Conservation (phyloP, 2,113 vertebrate species). For the Aix galericulata region DNA sequence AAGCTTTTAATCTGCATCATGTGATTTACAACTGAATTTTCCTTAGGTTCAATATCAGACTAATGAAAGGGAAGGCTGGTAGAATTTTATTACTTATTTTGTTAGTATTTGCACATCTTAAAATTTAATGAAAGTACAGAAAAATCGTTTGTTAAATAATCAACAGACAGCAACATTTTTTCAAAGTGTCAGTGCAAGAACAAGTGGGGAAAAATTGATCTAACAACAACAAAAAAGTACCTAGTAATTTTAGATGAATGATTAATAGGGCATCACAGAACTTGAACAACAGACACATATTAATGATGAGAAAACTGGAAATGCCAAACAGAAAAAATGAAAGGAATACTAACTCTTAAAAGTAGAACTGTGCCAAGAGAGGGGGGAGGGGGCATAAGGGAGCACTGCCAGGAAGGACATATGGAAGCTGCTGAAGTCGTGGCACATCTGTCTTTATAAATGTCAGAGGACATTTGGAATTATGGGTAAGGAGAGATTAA, state of each 20-base stretch:
- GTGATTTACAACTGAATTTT: background rate
- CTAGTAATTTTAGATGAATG: background rate
- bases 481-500: background rate
- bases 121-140: background rate
- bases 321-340: slow-evolving; percentile 5
- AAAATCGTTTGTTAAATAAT: background rate
- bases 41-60: background rate
- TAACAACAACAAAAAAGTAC: background rate
- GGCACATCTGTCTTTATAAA: background rate
- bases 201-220: background rate
- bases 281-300: slow-evolving; percentile 20
- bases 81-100: background rate
- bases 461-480: slow-evolving; percentile 23
- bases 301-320: slow-evolving; percentile 18
- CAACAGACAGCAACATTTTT: background rate
- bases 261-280: slow-evolving; percentile 11
- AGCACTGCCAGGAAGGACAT: slow-evolving; percentile 31
- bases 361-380: slow-evolving; percentile 19
- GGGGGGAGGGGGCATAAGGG: background rate
- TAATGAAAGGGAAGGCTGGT: background rate
- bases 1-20: background rate
- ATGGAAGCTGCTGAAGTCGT: background rate
- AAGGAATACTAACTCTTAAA: slow-evolving; percentile 36
- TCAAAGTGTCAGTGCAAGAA: background rate
- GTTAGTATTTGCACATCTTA: background rate